Evolutionary conservation across 2,113 vertebrate species (phyloP).

Genomic region (Protobothrops mucrosquamatus): DNA sequence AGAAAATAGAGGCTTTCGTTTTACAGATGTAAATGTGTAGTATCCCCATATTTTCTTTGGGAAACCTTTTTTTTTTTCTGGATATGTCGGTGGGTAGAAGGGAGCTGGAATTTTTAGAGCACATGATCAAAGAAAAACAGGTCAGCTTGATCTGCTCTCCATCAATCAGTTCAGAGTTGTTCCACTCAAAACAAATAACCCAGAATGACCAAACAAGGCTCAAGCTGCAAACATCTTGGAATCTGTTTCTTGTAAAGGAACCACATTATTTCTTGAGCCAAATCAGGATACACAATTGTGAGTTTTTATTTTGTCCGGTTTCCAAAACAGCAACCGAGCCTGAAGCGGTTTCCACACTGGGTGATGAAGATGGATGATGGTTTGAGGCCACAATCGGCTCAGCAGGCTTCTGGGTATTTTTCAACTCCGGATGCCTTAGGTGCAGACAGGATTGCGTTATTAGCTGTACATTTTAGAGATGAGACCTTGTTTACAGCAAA

Average conservation of each 20-base stretch:
- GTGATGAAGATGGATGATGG: neutral
- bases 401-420: neutral
- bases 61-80: neutral
- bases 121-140: neutral
- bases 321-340: neutral
- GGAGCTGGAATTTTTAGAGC: neutral
- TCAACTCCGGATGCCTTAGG: neutral
- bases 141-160: neutral
- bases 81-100: neutral
- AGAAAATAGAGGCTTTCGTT: no score
- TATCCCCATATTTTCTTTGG: neutral
- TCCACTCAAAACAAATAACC: neutral
- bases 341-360: neutral
- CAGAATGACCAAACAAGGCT: conserved; percentile 28
- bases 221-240: neutral
- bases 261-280: neutral
- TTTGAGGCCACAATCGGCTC: neutral
- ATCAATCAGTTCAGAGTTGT: neutral
- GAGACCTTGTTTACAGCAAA: neutral
- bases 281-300: neutral
- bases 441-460: neutral
- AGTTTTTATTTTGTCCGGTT: neutral
- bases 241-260: neutral
- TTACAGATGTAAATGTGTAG: neutral
- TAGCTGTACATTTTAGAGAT: neutral